Evolutionary conservation across 2,888 invertebrate species (phyloP).

Genomic region (Empis livida): DNA sequence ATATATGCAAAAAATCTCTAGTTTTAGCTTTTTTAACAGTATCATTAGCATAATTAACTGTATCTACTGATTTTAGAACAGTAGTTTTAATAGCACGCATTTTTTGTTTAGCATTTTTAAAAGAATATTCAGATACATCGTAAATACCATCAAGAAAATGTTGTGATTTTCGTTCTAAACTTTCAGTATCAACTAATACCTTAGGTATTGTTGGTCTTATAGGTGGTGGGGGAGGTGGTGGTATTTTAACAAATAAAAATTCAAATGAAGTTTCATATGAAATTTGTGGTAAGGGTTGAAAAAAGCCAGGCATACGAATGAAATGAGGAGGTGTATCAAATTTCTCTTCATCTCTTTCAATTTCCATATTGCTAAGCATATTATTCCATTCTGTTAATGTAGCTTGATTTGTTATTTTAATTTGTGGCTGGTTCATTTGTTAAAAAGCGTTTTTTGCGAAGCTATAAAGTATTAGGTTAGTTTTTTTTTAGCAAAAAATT

Average conservation of each 20-base stretch:
- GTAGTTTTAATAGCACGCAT: constrained; percentile 33
- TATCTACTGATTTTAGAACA: constrained; percentile 32
- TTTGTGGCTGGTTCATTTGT: constrained; percentile 13
- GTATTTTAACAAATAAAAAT: constrained; percentile 31
- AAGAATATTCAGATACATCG: constrained; percentile 28
- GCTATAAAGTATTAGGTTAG: too few relatives aligned
- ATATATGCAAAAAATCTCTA: constrained; percentile 34
- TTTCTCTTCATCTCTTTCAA: constrained; percentile 8
- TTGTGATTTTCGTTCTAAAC: constrained; percentile 32
- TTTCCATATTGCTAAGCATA: constrained; percentile 18
- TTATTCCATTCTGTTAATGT: constrained; percentile 31
- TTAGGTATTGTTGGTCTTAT: constrained; percentile 29
- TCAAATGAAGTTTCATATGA: constrained; percentile 35
- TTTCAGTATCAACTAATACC: constrained; percentile 31
- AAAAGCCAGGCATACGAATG: constrained; percentile 34
- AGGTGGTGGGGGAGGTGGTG: constrained; percentile 28
- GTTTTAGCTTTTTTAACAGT: constrained; percentile 35
- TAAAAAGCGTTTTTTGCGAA: not conserved
- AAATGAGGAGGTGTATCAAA: constrained; percentile 27
- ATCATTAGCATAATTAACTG: constrained; percentile 34
- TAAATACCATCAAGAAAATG: constrained; percentile 33
- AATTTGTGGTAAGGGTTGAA: constrained; percentile 33
- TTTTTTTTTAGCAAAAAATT: too few relatives aligned
- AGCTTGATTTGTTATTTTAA: constrained; percentile 29
- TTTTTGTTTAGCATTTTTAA: constrained; percentile 34